Percentiles rank a stretch among this genome's conserved stretches.
These are phyloP conservation scores for Chiloscyllium plagiosum DNA, from an alignment of 2,113 vertebrate genomes.

Conservation along the genomic window DNA sequence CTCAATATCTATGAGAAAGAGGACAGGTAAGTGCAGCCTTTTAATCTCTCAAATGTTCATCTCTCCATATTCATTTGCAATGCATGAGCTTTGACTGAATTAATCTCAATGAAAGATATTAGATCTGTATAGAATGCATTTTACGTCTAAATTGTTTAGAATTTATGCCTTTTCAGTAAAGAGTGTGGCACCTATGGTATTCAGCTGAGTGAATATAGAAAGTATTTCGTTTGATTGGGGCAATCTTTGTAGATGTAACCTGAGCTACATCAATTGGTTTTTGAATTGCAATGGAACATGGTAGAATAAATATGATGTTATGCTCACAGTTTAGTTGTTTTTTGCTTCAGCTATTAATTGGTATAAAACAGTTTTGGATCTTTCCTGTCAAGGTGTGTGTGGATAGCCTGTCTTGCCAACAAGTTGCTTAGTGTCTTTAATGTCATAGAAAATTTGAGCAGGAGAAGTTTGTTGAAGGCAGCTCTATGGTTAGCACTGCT, in stretches of 20 bases:
- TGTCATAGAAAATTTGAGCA: too few relatives aligned
- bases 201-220: background rate
- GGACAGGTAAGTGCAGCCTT: slow-evolving; percentile 73
- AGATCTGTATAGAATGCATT: slow-evolving; percentile 45
- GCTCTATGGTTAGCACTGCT: too few relatives aligned
- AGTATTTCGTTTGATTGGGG: slow-evolving; percentile 47
- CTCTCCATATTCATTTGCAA: background rate
- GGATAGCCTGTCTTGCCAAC: too few relatives aligned
- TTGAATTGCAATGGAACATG: slow-evolving; percentile 56
- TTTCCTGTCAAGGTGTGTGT: background rate
- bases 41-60: background rate
- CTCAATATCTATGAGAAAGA: slow-evolving; percentile 95
- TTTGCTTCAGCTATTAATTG: background rate
- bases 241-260: slow-evolving; percentile 57
- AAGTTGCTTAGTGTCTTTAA: too few relatives aligned
- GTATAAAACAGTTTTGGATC: background rate
- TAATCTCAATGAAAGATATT: slow-evolving; percentile 39
- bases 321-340: background rate
- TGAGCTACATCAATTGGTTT: slow-evolving; percentile 76
- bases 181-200: slow-evolving; percentile 7
- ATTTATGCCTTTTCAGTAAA: slow-evolving; percentile 14
- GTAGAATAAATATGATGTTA: background rate
- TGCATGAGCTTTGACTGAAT: slow-evolving; percentile 42
- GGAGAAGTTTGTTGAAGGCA: too few relatives aligned
- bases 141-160: slow-evolving; percentile 44